Evolutionary conservation across 2,888 invertebrate species (phyloP).

Genomic region (Automeris io): DNA sequence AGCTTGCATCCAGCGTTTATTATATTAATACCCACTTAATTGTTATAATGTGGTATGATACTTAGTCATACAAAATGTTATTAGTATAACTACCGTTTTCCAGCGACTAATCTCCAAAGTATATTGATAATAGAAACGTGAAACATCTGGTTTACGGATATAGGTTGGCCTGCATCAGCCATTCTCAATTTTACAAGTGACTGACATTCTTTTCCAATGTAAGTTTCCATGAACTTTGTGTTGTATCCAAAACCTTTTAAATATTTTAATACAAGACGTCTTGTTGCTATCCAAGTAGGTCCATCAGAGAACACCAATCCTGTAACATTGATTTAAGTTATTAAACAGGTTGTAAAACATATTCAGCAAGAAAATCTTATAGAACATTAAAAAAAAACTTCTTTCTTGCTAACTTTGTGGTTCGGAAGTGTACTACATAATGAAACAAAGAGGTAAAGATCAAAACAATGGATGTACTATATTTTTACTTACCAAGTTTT

Average conservation of each 20-base stretch:
- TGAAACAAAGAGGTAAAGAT: not conserved
- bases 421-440: not conserved
- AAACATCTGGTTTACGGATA: conserved; percentile 76
- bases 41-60: no score
- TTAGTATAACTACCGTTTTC: conserved; percentile 62
- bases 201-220: conserved; percentile 77
- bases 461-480: not conserved
- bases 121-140: conserved; percentile 82
- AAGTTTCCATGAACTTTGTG: conserved; percentile 77
- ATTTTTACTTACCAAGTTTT: conserved; percentile 75
- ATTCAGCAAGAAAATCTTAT: no score
- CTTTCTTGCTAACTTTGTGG: not conserved
- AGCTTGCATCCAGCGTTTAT: no score
- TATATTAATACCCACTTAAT: no score
- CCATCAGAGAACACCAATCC: conserved; percentile 85
- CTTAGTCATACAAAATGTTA: not conserved
- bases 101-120: conserved; percentile 83
- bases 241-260: conserved; percentile 81
- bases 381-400: no score
- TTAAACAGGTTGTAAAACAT: not conserved
- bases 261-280: conserved; percentile 80
- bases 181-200: conserved; percentile 70
- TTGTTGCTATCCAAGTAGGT: conserved; percentile 78
- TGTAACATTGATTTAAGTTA: conserved; percentile 26
- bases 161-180: conserved; percentile 41